A percentile compares a stretch with the other conserved stretches of the same genome.
Evolutionary conservation across 2,113 vertebrate species (phyloP).

Genomic region (Tiliqua scincoides): DNA sequence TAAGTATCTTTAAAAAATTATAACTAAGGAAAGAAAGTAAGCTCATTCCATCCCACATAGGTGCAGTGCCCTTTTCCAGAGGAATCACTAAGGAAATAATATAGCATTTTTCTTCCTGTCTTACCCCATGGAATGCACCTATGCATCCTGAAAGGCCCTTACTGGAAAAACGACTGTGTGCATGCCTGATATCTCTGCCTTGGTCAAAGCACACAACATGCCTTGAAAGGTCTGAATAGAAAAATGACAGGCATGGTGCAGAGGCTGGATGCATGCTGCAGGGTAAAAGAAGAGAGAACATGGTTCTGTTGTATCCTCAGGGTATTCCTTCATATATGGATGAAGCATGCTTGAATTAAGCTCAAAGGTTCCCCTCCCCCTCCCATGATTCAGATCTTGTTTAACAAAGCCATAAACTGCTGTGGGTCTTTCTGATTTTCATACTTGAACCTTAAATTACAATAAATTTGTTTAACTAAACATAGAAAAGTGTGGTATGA

Average conservation of each 20-base stretch:
- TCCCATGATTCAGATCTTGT: background rate
- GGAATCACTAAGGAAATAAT: background rate
- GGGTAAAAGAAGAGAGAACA: background rate
- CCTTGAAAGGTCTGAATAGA: background rate
- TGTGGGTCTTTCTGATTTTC: no score
- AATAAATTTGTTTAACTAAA: no score
- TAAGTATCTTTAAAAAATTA: no score
- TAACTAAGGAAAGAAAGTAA: no score
- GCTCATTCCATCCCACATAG: no score
- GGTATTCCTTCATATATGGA: no score
- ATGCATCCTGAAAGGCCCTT: background rate
- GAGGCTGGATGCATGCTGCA: background rate
- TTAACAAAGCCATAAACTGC: background rate
- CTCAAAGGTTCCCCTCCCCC: no score
- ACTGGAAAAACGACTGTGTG: background rate
- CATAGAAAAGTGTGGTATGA: background rate
- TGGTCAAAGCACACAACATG: background rate
- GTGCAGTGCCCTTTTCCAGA: no score
- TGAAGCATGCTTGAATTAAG: no score
- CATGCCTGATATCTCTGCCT: background rate
- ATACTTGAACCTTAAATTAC: background rate
- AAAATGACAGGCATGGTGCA: background rate
- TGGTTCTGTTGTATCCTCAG: no score
- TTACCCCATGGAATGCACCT: background rate
- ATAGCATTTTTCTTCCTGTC: background rate